Evolutionary conservation across 1,140 invertebrate species (phyloP).

Genomic region (Holotrichia oblita): DNA sequence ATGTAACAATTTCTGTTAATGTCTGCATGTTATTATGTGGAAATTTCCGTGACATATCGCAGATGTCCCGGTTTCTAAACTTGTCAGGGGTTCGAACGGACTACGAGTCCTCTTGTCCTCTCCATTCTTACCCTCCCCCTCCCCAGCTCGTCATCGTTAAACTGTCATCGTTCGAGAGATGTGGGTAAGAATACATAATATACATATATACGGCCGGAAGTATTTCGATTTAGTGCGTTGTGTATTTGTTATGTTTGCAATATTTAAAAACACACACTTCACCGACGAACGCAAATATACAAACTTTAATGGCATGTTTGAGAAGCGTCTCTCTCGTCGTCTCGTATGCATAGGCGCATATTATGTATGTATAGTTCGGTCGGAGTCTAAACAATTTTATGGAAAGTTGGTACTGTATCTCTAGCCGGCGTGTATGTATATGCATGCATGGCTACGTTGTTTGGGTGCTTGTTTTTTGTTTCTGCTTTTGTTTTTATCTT

Average conservation of each 20-base stretch:
- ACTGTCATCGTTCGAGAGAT: neutral
- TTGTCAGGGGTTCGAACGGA: neutral
- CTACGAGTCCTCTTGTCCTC: too few relatives aligned
- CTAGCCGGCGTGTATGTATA: too few relatives aligned
- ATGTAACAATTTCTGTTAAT: too few relatives aligned
- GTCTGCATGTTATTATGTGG: neutral
- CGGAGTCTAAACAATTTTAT: too few relatives aligned
- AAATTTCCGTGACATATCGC: conserved; percentile 20
- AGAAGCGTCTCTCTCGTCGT: neutral
- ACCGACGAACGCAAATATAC: conserved; percentile 33
- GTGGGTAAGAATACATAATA: conserved; percentile 3
- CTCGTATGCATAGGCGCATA: neutral
- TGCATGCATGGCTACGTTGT: too few relatives aligned
- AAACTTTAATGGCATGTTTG: conserved; percentile 30
- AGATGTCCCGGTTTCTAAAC: neutral
- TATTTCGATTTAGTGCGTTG: conserved; percentile 16
- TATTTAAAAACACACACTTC: conserved; percentile 45
- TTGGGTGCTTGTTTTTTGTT: too few relatives aligned
- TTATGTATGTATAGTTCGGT: neutral
- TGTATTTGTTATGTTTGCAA: conserved; percentile 43
- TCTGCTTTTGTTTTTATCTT: too few relatives aligned
- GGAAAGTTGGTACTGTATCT: too few relatives aligned
- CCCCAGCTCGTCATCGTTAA: neutral
- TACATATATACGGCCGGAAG: too few relatives aligned
- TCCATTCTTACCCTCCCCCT: neutral